A percentile compares a stretch with the other conserved stretches of the same genome.
phyloP scores from a whole-genome alignment of 2,888 invertebrate genomes.

The Leptinotarsa tumamoca region DNA sequence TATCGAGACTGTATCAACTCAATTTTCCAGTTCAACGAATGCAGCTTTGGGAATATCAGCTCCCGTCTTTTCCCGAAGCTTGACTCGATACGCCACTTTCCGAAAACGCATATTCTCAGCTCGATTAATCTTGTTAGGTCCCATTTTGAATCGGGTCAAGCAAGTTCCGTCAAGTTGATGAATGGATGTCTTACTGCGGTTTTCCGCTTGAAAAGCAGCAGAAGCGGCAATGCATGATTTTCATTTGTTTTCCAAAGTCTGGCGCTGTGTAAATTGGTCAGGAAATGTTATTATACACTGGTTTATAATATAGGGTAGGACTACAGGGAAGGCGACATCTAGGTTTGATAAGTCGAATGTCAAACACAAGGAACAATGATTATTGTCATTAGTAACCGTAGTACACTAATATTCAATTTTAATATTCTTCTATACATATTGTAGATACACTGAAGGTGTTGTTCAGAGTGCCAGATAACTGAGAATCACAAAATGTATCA shows the following conservation, averaged over 20 bases:
- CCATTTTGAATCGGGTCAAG: conserved; percentile 7
- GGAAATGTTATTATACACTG: too few relatives aligned
- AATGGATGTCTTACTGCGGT: not conserved
- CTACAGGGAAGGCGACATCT: too few relatives aligned
- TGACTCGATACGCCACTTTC: not conserved
- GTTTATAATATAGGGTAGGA: too few relatives aligned
- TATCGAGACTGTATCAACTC: not conserved
- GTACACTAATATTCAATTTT: too few relatives aligned
- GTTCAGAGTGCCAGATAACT: too few relatives aligned
- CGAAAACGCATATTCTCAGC: conserved; percentile 2
- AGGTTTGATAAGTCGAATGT: too few relatives aligned
- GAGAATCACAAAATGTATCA: too few relatives aligned
- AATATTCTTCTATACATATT: too few relatives aligned
- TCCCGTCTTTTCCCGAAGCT: not conserved
- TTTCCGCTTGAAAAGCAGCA: conserved; percentile 14
- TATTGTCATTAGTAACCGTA: too few relatives aligned
- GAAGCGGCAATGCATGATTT: not conserved
- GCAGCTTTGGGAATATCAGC: not conserved
- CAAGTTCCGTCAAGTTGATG: conserved; percentile 8
- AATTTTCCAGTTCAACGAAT: not conserved
- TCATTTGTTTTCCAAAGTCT: not conserved
- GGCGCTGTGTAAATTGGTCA: too few relatives aligned
- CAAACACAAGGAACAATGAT: too few relatives aligned
- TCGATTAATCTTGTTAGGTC: conserved; percentile 16
- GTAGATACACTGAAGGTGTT: too few relatives aligned